Percentiles rank a stretch among this genome's conserved stretches.
Evolutionary conservation across 2,797 vertebrate genomes (phyloP).

Genomic region (Rhabdomys pumilio): DNA sequence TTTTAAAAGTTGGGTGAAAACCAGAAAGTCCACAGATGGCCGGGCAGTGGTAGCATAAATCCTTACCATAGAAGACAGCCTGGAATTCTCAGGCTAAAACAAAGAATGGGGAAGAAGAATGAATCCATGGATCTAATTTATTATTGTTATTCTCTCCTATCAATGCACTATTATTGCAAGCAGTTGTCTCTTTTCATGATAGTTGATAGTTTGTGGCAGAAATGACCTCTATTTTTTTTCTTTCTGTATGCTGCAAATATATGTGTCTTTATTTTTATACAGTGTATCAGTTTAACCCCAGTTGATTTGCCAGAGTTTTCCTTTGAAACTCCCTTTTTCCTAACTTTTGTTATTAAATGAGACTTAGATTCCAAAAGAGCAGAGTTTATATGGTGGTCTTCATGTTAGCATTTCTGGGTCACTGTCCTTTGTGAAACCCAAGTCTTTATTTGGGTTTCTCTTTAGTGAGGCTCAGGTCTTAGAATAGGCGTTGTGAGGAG

Average conservation of each 20-base stretch:
- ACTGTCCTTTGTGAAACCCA: not conserved
- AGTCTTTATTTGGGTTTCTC: not conserved
- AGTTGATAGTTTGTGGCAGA: not conserved
- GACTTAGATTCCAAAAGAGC: conserved; percentile 11
- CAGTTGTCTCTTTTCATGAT: not conserved
- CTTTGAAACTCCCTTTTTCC: conserved; percentile 38
- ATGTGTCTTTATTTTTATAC: not conserved
- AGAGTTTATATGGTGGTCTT: not conserved
- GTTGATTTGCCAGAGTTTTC: conserved; percentile 16
- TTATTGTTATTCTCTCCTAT: not conserved
- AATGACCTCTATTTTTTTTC: not conserved
- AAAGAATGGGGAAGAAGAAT: not conserved
- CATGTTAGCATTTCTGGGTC: not conserved
- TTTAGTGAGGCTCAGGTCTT: not conserved
- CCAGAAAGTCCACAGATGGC: conserved; percentile 70
- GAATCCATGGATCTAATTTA: not conserved
- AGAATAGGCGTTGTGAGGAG: not conserved
- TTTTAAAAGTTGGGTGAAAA: conserved; percentile 69
- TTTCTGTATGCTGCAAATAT: not conserved
- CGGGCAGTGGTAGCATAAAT: conserved; percentile 55
- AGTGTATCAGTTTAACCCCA: not conserved
- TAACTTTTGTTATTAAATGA: conserved; percentile 37
- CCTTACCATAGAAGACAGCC: conserved; percentile 34
- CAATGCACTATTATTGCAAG: not conserved
- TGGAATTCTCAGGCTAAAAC: not conserved